Percentiles rank a stretch among this genome's conserved stretches.
Evolutionary conservation across 2,888 invertebrate species (phyloP).

Genomic region (Andrena fulva): DNA sequence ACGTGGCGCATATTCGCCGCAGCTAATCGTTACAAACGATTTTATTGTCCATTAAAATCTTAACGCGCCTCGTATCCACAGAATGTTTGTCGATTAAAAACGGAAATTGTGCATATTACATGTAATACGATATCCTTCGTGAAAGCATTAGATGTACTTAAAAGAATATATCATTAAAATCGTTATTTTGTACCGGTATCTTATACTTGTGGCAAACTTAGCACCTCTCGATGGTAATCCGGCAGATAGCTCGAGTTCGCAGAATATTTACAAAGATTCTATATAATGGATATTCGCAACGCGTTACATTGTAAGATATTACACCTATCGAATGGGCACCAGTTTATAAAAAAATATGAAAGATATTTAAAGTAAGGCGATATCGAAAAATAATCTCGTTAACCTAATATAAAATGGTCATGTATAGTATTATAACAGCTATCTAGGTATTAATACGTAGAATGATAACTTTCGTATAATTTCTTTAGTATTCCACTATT

Average conservation of each 20-base stretch:
- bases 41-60: conserved; percentile 31
- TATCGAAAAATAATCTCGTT: conserved; percentile 41
- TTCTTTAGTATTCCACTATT: conserved; percentile 17
- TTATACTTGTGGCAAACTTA: conserved; percentile 40
- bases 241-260: conserved; percentile 19
- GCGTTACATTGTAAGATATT: conserved; percentile 25
- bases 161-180: conserved; percentile 10
- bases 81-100: conserved; percentile 18
- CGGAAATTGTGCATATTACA: conserved; percentile 16
- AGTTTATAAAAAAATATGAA: conserved; percentile 41
- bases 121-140: background rate
- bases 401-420: conserved; percentile 31
- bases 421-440: conserved; percentile 10
- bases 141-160: background rate
- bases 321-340: conserved; percentile 15
- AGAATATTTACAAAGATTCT: conserved; percentile 43
- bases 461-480: conserved; percentile 15
- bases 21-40: conserved; percentile 16
- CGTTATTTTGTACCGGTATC: conserved; percentile 22
- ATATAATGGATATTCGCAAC: conserved; percentile 25
- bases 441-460: conserved; percentile 31
- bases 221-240: conserved; percentile 38
- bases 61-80: background rate
- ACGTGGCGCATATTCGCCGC: conserved; percentile 2
- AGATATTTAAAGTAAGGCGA: conserved; percentile 34